A percentile compares a stretch with the other conserved stretches of the same genome.
Conservation (phyloP, 2,113 vertebrate species). For the Lepidothrix coronata region DNA sequence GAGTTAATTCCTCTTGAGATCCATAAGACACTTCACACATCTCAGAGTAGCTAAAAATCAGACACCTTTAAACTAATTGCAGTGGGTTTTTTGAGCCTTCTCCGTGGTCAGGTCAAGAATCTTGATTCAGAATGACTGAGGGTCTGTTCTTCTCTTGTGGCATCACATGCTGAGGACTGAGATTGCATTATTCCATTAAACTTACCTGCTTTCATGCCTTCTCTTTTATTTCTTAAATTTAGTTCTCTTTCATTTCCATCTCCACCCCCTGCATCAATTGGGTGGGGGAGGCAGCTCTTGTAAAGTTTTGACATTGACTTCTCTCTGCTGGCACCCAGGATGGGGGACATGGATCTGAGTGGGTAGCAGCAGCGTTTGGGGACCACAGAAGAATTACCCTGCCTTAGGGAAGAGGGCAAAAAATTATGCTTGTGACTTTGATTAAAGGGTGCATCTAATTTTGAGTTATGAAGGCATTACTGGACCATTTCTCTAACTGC, state of each 20-base stretch:
- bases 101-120: not conserved
- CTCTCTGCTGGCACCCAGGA: not conserved
- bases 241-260: not conserved
- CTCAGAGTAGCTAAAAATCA: conserved; percentile 24
- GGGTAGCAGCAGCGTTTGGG: not conserved
- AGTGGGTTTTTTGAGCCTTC: not conserved
- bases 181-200: not conserved
- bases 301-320: not conserved
- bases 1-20: conserved; percentile 26
- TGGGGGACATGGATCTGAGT: not conserved
- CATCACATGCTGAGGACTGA: not conserved
- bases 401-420: not conserved
- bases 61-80: conserved; percentile 37
- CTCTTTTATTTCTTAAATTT: not conserved
- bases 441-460: not conserved
- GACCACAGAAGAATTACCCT: not conserved
- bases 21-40: conserved; percentile 19
- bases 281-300: not conserved
- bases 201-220: not conserved
- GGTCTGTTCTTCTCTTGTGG: not conserved
- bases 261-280: not conserved
- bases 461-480: not conserved
- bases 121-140: not conserved
- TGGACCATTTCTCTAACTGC: not conserved
- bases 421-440: not conserved